These are phyloP conservation scores for Laupala kohalensis DNA, from an alignment of 1,140 invertebrate genomes.

Conservation along the genomic window DNA sequence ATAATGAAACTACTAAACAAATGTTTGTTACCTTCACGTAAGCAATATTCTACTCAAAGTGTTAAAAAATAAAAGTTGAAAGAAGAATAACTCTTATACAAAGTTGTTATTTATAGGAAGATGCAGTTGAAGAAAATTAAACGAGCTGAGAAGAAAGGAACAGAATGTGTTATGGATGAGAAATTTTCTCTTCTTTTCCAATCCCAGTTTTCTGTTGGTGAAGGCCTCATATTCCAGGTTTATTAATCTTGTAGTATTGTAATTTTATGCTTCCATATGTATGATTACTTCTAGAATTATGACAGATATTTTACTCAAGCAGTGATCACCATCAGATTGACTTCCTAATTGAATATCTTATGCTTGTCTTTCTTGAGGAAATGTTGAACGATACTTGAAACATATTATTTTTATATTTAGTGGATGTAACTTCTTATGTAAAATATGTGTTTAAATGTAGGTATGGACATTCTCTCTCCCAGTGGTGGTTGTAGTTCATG, in stretches of 20 bases:
- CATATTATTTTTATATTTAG: neutral
- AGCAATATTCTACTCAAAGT: neutral
- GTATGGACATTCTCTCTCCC: slow-evolving; percentile 89
- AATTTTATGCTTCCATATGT: no score
- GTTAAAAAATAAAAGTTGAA: neutral
- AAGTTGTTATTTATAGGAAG: slow-evolving; percentile 42
- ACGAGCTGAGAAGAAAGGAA: slow-evolving; percentile 83
- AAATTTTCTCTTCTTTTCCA: slow-evolving; percentile 91
- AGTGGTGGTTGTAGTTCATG: slow-evolving; percentile 93
- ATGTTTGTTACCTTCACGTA: slow-evolving; percentile 72
- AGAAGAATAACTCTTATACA: neutral
- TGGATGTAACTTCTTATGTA: no score
- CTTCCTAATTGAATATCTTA: neutral
- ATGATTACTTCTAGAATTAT: slow-evolving; percentile 8
- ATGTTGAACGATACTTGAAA: neutral
- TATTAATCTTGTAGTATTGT: no score
- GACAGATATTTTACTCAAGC: neutral
- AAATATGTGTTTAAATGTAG: slow-evolving; percentile 24
- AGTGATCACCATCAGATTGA: neutral
- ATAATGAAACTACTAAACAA: slow-evolving; percentile 60
- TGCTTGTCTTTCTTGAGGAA: neutral
- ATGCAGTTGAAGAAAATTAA: slow-evolving; percentile 93
- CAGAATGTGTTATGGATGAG: slow-evolving; percentile 94
- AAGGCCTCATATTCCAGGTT: slow-evolving; percentile 74
- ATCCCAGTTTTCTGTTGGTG: slow-evolving; percentile 82